Evolutionary conservation across 1,140 invertebrate genomes (phyloP).

Genomic region (Homarus americanus): DNA sequence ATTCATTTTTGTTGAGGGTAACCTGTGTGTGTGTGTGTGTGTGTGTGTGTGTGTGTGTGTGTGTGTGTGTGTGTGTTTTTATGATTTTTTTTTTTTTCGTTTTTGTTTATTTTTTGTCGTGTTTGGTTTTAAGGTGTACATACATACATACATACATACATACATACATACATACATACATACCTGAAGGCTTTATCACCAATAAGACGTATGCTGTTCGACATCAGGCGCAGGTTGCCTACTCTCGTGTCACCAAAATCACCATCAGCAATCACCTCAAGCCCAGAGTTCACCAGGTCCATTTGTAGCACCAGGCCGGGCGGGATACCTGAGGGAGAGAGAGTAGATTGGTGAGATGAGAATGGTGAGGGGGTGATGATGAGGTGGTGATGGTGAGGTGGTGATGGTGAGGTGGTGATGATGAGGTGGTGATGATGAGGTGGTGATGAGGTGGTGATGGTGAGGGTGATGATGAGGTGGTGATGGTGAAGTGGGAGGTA

Average conservation of each 20-base stretch:
- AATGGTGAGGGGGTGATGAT: background rate
- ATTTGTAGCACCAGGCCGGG: slow-evolving; percentile 80
- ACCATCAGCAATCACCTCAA: slow-evolving; percentile 80
- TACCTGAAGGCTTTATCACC: slow-evolving; percentile 80
- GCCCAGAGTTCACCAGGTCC: slow-evolving; percentile 81
- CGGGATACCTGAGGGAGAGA: slow-evolving; percentile 78
- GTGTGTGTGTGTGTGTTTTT: too few species aligned
- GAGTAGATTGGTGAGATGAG: background rate
- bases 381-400: background rate
- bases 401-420: background rate
- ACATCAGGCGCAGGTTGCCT: slow-evolving; percentile 80
- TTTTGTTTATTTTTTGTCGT: too few species aligned
- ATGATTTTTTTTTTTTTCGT: too few species aligned
- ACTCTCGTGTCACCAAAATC: slow-evolving; percentile 79
- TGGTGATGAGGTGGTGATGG: background rate
- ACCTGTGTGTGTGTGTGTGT: too few species aligned
- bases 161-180: slow-evolving; percentile 73
- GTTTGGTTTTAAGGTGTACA: too few species aligned
- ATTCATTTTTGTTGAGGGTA: too few species aligned
- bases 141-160: too few species aligned
- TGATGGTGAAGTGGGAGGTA: background rate
- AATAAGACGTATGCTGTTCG: slow-evolving; percentile 80
- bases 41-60: too few species aligned
- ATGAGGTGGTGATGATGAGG: background rate
- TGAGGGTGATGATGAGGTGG: background rate